Evolutionary conservation across 2,113 vertebrate species (phyloP).

Genomic region (Camelus bactrianus): DNA sequence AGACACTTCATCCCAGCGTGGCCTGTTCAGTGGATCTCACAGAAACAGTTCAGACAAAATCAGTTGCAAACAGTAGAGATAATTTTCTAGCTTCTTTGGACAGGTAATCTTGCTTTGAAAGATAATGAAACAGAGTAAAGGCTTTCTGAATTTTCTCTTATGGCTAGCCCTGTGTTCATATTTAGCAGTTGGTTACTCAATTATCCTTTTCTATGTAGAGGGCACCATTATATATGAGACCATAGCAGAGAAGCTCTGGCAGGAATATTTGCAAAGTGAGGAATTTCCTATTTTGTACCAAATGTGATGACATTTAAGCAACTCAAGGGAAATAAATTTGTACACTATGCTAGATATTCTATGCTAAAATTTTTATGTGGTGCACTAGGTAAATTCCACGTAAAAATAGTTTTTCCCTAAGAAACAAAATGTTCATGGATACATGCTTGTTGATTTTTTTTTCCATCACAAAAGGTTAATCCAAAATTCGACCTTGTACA

Average conservation of each 20-base stretch:
- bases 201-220: conserved; percentile 45
- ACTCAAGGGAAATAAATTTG: conserved; percentile 70
- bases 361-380: conserved; percentile 51
- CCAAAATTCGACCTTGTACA: conserved; percentile 61
- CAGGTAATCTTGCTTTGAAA: conserved; percentile 27
- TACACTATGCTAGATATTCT: conserved; percentile 33
- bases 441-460: conserved; percentile 10
- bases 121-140: conserved; percentile 38
- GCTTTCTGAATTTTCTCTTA: not conserved
- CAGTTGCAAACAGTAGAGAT: not conserved
- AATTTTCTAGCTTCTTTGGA: conserved; percentile 33
- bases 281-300: conserved; percentile 64
- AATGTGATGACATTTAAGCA: conserved; percentile 71
- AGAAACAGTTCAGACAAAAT: conserved; percentile 53
- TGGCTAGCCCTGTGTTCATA: conserved; percentile 3
- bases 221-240: not conserved
- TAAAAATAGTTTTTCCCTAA: conserved; percentile 66
- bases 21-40: not conserved
- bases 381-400: conserved; percentile 63
- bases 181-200: conserved; percentile 43
- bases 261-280: conserved; percentile 67
- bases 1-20: not conserved
- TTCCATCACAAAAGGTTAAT: conserved; percentile 60
- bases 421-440: conserved; percentile 38
- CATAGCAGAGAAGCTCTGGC: not conserved